Evolutionary conservation across 2,888 invertebrate species (phyloP).

Genomic region (Parnassius glacialis): DNA sequence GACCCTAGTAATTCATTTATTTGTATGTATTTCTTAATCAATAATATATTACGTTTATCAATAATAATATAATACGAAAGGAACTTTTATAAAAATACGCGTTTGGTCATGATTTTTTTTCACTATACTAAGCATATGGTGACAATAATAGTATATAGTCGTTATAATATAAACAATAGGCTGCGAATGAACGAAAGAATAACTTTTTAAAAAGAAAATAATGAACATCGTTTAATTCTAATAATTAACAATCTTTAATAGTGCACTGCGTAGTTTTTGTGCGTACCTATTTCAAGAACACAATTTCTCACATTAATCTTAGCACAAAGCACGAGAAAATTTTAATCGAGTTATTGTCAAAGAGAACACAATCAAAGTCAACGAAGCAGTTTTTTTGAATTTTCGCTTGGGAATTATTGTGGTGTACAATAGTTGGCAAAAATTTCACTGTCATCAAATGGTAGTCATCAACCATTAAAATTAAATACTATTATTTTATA

Average conservation of each 20-base stretch:
- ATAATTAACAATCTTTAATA: neutral
- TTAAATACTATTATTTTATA: too few relatives aligned
- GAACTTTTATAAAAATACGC: too few relatives aligned
- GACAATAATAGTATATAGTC: too few relatives aligned
- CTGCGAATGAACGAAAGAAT: too few relatives aligned
- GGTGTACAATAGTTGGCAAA: slow-evolving; percentile 36
- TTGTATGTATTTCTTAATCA: too few relatives aligned
- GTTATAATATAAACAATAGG: too few relatives aligned
- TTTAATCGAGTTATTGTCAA: slow-evolving; percentile 24
- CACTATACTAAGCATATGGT: too few relatives aligned
- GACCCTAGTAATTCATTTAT: too few relatives aligned
- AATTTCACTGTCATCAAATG: slow-evolving; percentile 22
- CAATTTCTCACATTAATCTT: slow-evolving; percentile 23
- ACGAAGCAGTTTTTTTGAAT: slow-evolving; percentile 23
- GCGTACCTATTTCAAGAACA: slow-evolving; percentile 9
- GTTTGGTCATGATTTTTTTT: too few relatives aligned
- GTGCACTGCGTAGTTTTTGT: slow-evolving; percentile 15
- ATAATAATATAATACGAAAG: too few relatives aligned
- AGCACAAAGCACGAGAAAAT: slow-evolving; percentile 21
- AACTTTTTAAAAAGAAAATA: too few relatives aligned
- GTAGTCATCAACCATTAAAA: neutral
- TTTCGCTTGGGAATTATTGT: slow-evolving; percentile 33
- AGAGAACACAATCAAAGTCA: slow-evolving; percentile 20
- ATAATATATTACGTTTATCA: too few relatives aligned
- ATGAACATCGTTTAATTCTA: neutral